Evolutionary conservation across 2,797 vertebrate species (phyloP), one percentile per base, ranked within the genome.

Genomic region (Urophycis tenuis): DNA sequence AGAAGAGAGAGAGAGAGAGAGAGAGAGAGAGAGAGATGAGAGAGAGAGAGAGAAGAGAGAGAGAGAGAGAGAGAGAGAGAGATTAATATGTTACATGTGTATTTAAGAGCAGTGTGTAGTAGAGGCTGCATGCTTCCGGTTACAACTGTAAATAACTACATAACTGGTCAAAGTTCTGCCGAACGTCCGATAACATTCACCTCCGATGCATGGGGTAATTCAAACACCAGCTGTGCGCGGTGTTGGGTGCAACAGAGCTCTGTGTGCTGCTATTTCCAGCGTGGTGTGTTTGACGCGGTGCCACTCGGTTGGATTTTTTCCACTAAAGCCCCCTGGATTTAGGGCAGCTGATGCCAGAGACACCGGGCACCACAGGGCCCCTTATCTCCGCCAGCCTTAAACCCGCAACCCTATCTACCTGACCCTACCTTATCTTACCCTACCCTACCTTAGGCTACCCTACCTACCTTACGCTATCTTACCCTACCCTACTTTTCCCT

Each of bases 291-390:
- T 88, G 34, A 35, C 33, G 87, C 88, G 87, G 85, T 88, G 86
- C 88, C 86, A 91, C 88, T 85, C 74, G 25, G 87, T 84, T 76
- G 81, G 87, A 91, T 90, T 89, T 90, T 86, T 82, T 79, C 83
- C 82, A 85, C 87, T 92, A 92, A 92, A 90, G 69, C 31, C 91
- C 88, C 73, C 12, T 5, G 72, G 91, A 86, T 86, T 92, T 92
- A 88, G 80, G 76, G 32, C 90, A 92, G 89, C 90, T 93, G 91
- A 93, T 91, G 88, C 87, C 82, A 78, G 90, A 93, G 92, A 94
- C 93, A 89, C 80, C 85, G 91, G 93, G 92, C 92, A 93, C 92
- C 93, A 88, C 8, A 25, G 60, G 81, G 83, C 53, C 79, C 80
- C 80, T 64, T 88, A 86, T 91, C 84, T 87, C 85, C 83, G 75